phyloP scores from a whole-genome alignment of 2,113 vertebrate species.

The Tetrao urogallus region DNA sequence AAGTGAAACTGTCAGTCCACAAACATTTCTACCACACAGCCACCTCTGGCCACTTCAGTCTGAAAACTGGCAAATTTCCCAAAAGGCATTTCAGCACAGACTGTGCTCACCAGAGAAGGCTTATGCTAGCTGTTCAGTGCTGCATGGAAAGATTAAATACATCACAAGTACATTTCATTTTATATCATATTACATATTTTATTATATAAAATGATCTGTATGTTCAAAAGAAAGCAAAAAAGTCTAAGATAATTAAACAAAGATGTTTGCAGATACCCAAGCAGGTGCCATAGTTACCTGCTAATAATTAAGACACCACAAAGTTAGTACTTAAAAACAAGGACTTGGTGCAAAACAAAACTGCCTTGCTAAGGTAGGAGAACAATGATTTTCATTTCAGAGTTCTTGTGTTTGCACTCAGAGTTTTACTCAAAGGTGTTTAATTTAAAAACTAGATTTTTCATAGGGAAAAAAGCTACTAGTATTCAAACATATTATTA shows the following conservation, averaged over 20 bases:
- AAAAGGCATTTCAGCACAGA: background rate
- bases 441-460: background rate
- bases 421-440: background rate
- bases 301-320: background rate
- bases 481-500: background rate
- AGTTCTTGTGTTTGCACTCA: background rate
- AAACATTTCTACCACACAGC: rapidly evolving
- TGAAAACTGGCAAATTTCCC: background rate
- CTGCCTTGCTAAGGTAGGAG: background rate
- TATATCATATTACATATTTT: background rate
- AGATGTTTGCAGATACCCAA: background rate
- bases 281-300: background rate
- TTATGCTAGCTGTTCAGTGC: background rate
- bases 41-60: background rate
- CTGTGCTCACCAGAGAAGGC: background rate
- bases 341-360: background rate
- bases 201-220: background rate
- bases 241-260: background rate
- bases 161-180: background rate
- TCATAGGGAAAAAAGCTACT: background rate
- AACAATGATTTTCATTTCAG: background rate
- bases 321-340: background rate
- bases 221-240: background rate
- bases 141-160: background rate
- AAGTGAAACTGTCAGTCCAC: background rate